phyloP scores from a whole-genome alignment of 1,140 invertebrate species.

The Anastrepha ludens region DNA sequence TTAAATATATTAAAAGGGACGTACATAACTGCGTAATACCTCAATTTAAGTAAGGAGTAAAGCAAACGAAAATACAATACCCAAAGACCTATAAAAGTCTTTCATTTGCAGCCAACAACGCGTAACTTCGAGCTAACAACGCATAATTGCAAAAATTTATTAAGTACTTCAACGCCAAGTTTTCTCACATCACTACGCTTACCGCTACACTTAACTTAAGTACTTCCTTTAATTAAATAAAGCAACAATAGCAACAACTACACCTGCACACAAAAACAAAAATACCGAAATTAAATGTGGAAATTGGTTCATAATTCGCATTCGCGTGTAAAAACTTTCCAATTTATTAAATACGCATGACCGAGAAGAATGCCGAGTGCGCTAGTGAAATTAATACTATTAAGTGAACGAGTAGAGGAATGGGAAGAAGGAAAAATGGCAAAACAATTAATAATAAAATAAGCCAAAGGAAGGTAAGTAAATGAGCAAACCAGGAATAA shows the following conservation, averaged over 20 bases:
- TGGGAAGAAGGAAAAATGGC: neutral
- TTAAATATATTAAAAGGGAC: too few relatives aligned
- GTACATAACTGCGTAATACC: too few relatives aligned
- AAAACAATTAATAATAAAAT: slow-evolving; percentile 2
- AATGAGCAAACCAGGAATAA: neutral
- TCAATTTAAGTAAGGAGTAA: too few relatives aligned
- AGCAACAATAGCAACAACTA: neutral
- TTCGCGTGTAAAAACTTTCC: slow-evolving; percentile 16
- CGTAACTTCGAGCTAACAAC: neutral
- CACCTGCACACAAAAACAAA: neutral
- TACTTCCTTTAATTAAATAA: neutral
- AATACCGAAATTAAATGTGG: neutral
- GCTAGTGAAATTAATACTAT: neutral
- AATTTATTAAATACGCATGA: neutral
- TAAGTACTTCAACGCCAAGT: too few relatives aligned
- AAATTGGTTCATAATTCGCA: neutral
- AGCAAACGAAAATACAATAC: too few relatives aligned
- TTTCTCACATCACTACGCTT: too few relatives aligned
- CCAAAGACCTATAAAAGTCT: too few relatives aligned
- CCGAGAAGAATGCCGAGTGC: neutral
- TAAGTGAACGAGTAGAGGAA: neutral
- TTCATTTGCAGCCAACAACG: neutral
- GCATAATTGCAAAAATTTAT: neutral
- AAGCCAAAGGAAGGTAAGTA: neutral
- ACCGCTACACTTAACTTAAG: neutral